Conservation (phyloP, 2,888 invertebrate genomes). For the Coecobrya sp. region DNA sequence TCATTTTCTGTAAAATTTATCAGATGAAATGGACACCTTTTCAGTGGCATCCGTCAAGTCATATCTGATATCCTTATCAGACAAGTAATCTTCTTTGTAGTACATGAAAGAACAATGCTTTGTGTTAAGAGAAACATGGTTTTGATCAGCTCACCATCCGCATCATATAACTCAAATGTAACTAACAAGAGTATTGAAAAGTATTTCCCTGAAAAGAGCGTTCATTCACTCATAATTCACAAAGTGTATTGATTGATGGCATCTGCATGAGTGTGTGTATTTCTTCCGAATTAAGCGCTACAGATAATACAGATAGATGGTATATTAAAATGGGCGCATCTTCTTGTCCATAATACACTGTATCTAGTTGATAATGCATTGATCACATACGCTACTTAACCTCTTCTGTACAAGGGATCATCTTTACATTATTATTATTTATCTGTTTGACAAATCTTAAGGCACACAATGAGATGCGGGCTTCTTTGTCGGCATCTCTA, state of each 20-base stretch:
- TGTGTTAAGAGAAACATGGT: not conserved
- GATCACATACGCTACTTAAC: constrained; percentile 64
- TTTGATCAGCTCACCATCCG: constrained; percentile 2
- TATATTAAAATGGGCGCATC: constrained; percentile 17
- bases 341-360: not conserved
- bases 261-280: not conserved
- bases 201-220: constrained; percentile 27
- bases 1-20: constrained; percentile 69
- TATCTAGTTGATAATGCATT: constrained; percentile 28
- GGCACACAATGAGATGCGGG: constrained; percentile 28
- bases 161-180: not conserved
- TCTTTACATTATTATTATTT: constrained; percentile 60
- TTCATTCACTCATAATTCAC: not conserved
- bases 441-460: constrained; percentile 76
- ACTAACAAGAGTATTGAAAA: not conserved
- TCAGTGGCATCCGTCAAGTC: constrained; percentile 78
- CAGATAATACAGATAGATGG: constrained; percentile 39
- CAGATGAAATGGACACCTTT: constrained; percentile 77
- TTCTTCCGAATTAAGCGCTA: not conserved
- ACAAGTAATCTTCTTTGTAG: constrained; percentile 58
- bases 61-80: constrained; percentile 71
- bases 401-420: constrained; percentile 50
- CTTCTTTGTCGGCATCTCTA: constrained; percentile 69
- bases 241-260: not conserved
- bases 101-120: no score